Evolutionary conservation across 2,888 invertebrate species (phyloP).

Genomic region (Stenichneumon culpator): DNA sequence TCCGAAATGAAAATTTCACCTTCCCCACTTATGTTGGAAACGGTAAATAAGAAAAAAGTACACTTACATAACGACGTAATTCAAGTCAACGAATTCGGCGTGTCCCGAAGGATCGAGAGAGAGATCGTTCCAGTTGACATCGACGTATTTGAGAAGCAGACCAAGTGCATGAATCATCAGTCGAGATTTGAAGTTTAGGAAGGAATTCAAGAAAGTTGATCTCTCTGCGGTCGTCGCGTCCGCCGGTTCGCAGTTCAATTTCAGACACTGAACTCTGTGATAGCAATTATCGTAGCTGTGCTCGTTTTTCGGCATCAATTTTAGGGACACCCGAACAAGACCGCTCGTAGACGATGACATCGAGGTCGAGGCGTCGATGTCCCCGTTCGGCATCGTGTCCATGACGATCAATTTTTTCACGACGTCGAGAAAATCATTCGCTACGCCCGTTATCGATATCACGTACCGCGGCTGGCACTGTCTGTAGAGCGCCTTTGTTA

Average conservation of each 20-base stretch:
- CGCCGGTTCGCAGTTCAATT: conserved; percentile 87
- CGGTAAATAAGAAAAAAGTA: neutral
- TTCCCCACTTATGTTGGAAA: neutral
- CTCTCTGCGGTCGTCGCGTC: conserved; percentile 87
- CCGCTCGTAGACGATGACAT: conserved; percentile 73
- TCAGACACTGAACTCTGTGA: conserved; percentile 86
- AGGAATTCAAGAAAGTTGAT: conserved; percentile 87
- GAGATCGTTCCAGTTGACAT: conserved; percentile 88
- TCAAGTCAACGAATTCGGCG: conserved; percentile 87
- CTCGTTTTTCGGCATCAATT: conserved; percentile 87
- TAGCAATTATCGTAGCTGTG: conserved; percentile 88
- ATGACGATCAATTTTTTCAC: conserved; percentile 85
- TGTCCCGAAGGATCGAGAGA: conserved; percentile 86
- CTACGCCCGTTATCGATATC: conserved; percentile 86
- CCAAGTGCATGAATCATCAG: conserved; percentile 90
- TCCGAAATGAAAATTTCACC: no score
- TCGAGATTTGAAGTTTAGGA: conserved; percentile 88
- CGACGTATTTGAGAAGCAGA: conserved; percentile 90
- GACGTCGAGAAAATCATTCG: conserved; percentile 86
- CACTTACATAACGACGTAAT: conserved; percentile 88
- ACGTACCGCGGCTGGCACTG: conserved; percentile 88
- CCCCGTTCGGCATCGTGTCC: conserved; percentile 69
- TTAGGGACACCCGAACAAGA: conserved; percentile 85
- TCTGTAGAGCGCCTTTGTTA: conserved; percentile 87
- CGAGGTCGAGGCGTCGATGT: conserved; percentile 72